phyloP scores from a whole-genome alignment of 2,797 vertebrate genomes.

The Pipistrellus pipistrellus region DNA sequence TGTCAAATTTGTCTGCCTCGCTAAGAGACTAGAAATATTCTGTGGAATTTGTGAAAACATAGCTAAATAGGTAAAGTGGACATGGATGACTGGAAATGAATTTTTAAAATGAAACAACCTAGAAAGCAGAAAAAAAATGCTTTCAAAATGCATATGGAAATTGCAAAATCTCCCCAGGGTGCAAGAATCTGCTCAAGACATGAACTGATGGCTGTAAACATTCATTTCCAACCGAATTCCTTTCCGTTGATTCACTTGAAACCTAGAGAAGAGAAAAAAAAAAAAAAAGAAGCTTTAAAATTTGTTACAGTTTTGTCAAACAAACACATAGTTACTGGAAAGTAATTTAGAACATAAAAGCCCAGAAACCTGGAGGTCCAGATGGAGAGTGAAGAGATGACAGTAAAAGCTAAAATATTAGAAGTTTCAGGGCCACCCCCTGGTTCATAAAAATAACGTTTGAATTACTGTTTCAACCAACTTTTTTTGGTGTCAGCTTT shows the following conservation, averaged over 20 bases:
- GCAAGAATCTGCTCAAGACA: not conserved
- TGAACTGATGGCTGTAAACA: constrained; percentile 58
- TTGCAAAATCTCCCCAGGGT: constrained; percentile 55
- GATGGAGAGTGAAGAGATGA: not conserved
- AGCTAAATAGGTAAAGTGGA: constrained; percentile 65
- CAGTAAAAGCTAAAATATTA: not conserved
- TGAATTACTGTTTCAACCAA: constrained; percentile 11
- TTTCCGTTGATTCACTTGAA: not conserved
- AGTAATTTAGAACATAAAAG: constrained; percentile 64
- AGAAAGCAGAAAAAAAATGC: constrained; percentile 65
- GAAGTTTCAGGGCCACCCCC: not conserved
- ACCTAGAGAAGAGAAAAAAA: not conserved
- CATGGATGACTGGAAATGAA: constrained; percentile 73
- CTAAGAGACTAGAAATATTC: constrained; percentile 33
- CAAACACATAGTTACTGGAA: constrained; percentile 34
- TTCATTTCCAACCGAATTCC: constrained; percentile 61
- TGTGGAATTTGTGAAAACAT: constrained; percentile 57
- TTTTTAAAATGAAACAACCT: constrained; percentile 69
- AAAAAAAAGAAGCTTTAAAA: not conserved
- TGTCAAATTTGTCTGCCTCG: constrained; percentile 46
- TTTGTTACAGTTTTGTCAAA: constrained; percentile 49
- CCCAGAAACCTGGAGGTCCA: not conserved
- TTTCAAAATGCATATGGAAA: constrained; percentile 61
- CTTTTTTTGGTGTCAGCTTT: not conserved
- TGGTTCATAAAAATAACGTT: not conserved